phyloP scores from a whole-genome alignment of 2,113 vertebrate species.

The Protobothrops flavoviridis region DNA sequence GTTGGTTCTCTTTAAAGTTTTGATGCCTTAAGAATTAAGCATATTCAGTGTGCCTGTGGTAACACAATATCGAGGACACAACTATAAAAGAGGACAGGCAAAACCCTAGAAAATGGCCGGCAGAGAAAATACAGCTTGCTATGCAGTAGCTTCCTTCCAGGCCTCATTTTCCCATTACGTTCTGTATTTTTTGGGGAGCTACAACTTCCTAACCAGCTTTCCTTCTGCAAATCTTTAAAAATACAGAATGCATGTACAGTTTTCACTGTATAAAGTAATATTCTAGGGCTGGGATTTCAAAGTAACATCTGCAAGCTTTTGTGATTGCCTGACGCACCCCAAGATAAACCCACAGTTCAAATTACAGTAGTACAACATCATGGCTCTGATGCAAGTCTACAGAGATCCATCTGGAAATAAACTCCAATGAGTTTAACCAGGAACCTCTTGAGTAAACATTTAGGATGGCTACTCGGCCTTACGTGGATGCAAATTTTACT shows the following conservation, averaged over 20 bases:
- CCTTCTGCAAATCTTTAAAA: background rate
- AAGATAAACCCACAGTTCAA: background rate
- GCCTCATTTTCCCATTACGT: background rate
- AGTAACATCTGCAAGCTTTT: background rate
- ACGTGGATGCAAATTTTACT: background rate
- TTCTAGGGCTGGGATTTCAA: background rate
- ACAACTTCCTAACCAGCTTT: too few species aligned
- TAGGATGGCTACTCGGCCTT: background rate
- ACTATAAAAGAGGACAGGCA: background rate
- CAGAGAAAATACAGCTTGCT: background rate
- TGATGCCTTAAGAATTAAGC: background rate
- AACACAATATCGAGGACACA: background rate
- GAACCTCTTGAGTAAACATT: background rate
- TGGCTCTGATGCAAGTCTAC: background rate
- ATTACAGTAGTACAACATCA: background rate
- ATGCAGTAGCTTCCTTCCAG: background rate
- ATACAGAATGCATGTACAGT: background rate
- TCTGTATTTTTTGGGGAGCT: background rate
- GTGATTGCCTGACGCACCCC: background rate
- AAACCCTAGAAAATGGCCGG: background rate
- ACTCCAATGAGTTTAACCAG: background rate
- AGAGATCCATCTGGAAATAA: background rate
- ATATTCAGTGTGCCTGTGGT: background rate
- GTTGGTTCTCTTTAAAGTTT: background rate
- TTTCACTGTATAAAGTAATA: background rate